These are phyloP conservation scores for Cossypha dichroa DNA, from an alignment of 2,797 vertebrate genomes.

Conservation along the genomic window DNA sequence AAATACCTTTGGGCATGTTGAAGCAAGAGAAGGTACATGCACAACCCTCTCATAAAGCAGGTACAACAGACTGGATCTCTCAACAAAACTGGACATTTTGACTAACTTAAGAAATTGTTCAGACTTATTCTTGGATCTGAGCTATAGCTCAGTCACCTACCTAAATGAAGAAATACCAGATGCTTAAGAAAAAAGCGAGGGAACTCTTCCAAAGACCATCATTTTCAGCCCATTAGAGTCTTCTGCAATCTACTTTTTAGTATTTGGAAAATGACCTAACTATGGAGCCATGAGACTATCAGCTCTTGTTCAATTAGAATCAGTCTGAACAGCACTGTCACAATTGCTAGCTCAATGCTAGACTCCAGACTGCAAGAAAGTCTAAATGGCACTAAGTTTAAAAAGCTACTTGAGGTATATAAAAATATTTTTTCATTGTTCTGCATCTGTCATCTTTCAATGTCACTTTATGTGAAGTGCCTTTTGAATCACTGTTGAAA, in stretches of 20 bases:
- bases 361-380: not conserved
- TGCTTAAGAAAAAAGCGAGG: not conserved
- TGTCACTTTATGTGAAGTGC: not conserved
- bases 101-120: not conserved
- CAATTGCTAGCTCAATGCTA: not conserved
- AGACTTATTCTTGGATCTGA: not conserved
- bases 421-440: not conserved
- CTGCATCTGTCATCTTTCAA: not conserved
- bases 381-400: not conserved
- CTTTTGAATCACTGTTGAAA: not conserved
- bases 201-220: not conserved
- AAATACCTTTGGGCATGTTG: not conserved
- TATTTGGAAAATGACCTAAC: not conserved
- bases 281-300: not conserved
- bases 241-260: not conserved
- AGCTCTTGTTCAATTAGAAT: not conserved
- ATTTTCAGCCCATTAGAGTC: not conserved
- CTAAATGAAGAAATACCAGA: not conserved
- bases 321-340: not conserved
- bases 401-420: not conserved
- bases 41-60: not conserved
- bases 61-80: not conserved
- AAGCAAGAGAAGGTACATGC: not conserved
- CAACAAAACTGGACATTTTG: not conserved
- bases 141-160: not conserved